Evolutionary conservation across 2,888 invertebrate genomes (phyloP), one percentile per base, ranked within the genome.

Genomic region (Epicampocera succincta): DNA sequence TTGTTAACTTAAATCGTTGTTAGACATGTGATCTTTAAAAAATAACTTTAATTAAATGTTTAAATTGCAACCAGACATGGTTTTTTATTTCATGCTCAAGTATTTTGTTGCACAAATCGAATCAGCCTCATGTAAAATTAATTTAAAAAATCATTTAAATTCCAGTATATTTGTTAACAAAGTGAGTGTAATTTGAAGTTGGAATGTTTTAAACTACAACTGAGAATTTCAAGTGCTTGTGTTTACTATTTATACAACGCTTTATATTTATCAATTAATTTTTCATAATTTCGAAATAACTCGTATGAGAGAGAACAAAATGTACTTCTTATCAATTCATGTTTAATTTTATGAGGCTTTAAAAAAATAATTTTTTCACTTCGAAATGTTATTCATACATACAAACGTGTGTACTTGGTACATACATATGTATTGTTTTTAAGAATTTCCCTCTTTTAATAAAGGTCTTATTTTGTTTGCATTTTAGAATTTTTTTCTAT

Each of bases 1-100:
- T 82, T 82, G 82, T 78, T 71, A 82, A 71, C 52, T 74, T 50
- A 71, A 82, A 82, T 82, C 74, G 82, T 75, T 82, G 58, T 46
- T 78, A 75, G 82, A 66, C 82, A 82, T 82, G 82, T 82, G 71
- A 75, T 61, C 60, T 66, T 46, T 48, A 52, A 60, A 58, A 29
- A 65, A 56, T 54, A 25, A 25, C 44, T 66, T 52, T 68, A 65
- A 65, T 71, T 65, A 78, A 68, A 66, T 40, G 52, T 68, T 79
- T 69, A 54, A 68, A 73, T 66, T 73, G 46, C 52, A 79, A 60
- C 52, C 29, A 71, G 56, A 50, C 78, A 73, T 79, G 72, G 69
- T 63, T 61, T 76, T 68, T 61, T 44, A 54, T 44, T 68, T 48
- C 75, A 60, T 68, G 68, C 50, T 33, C 58, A 50, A 60, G 44